Conservation (phyloP, 2,797 vertebrate species). For the Alfaro cultratus region DNA sequence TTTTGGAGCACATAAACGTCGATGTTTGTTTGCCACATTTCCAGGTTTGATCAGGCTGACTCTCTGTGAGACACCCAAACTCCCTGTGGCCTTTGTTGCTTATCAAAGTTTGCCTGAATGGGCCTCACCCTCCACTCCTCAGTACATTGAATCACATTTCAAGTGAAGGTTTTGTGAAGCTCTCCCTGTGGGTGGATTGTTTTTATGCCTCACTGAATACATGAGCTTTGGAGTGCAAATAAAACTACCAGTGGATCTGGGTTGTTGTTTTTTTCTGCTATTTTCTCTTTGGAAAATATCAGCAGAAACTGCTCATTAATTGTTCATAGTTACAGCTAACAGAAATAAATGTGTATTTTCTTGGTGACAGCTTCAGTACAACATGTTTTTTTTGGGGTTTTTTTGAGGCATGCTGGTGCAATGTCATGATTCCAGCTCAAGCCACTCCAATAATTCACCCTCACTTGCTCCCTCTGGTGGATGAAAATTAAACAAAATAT, state of each 20-base stretch:
- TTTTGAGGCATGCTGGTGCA: slow-evolving; percentile 58
- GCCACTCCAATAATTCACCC: slow-evolving; percentile 33
- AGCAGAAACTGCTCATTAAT: not conserved
- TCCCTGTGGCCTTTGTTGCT: slow-evolving; percentile 53
- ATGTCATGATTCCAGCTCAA: slow-evolving; percentile 61
- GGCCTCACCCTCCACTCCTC: slow-evolving; percentile 67
- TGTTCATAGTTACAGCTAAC: slow-evolving; percentile 1
- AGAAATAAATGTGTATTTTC: not conserved
- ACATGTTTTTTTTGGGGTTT: slow-evolving; percentile 33
- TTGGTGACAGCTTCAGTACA: slow-evolving; percentile 14
- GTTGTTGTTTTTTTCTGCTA: not conserved
- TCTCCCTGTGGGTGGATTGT: slow-evolving; percentile 65
- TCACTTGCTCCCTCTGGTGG: slow-evolving; percentile 72
- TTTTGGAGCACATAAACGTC: slow-evolving; percentile 32
- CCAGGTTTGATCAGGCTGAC: slow-evolving; percentile 50
- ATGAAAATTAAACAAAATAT: not conserved
- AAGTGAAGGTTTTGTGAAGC: slow-evolving; percentile 68
- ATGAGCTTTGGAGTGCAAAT: slow-evolving; percentile 40
- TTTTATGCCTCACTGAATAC: slow-evolving; percentile 68
- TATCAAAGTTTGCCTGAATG: slow-evolving; percentile 69
- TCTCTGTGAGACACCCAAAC: slow-evolving; percentile 53
- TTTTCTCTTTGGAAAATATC: slow-evolving; percentile 6
- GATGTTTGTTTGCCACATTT: slow-evolving; percentile 26
- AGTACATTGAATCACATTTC: slow-evolving; percentile 74
- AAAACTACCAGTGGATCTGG: slow-evolving; percentile 52